A percentile compares a stretch with the other conserved stretches of the same genome.
These are phyloP conservation scores for Neotoxoptera formosana DNA, from an alignment of 1,140 invertebrate species.

Conservation along the genomic window DNA sequence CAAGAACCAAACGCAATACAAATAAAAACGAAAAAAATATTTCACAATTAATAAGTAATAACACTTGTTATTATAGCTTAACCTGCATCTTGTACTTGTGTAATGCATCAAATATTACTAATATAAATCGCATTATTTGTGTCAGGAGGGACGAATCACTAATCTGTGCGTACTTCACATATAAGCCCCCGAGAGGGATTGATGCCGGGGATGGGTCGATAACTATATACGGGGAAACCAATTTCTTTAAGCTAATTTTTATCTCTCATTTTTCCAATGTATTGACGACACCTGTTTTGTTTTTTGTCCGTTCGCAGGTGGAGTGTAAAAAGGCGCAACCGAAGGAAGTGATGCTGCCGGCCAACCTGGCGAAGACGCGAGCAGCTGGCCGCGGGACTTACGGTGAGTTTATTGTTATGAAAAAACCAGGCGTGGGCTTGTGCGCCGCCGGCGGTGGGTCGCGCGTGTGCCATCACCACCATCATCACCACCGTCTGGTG, in stretches of 20 bases:
- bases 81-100: background rate
- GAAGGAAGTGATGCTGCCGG: slow-evolving; percentile 98
- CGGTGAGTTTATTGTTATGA: slow-evolving; percentile 89
- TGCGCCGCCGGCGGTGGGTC: slow-evolving; percentile 59
- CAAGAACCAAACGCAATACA: no score
- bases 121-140: background rate
- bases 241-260: background rate
- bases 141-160: background rate
- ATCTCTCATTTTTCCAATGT: background rate
- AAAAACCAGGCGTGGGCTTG: slow-evolving; percentile 69
- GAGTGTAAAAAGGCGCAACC: slow-evolving; percentile 99
- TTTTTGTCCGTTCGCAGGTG: slow-evolving; percentile 75
- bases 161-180: no score
- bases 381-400: slow-evolving; percentile 90
- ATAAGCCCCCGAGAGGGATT: no score
- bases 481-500: slow-evolving; percentile 67
- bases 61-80: no score
- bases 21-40: no score
- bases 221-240: background rate
- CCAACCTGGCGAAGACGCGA: slow-evolving; percentile 91
- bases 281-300: background rate
- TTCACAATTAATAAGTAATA: no score
- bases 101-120: background rate
- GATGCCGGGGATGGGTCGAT: no score
- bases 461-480: slow-evolving; percentile 67